A percentile compares a stretch with the other conserved stretches of the same genome.
These are phyloP conservation scores for Musca domestica DNA, from an alignment of 1,140 invertebrate genomes.

Conservation along the genomic window DNA sequence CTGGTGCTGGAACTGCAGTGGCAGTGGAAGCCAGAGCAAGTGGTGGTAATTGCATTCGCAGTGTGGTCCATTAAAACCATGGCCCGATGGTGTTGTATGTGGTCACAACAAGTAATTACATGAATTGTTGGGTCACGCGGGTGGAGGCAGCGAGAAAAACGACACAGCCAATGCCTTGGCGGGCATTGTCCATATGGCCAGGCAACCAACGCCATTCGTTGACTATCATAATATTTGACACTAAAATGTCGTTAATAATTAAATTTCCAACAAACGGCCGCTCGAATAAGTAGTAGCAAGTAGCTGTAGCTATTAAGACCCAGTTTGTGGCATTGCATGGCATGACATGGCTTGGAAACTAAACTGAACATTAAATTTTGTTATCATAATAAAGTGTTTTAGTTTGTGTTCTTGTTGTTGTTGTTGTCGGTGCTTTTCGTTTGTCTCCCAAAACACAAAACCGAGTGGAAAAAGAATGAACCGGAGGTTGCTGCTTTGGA, in stretches of 20 bases:
- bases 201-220: not conserved
- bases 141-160: no score
- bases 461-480: not conserved
- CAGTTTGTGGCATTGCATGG: slow-evolving; percentile 30
- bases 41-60: no score
- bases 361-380: slow-evolving; percentile 16
- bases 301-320: not conserved
- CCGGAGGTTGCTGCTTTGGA: not conserved
- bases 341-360: slow-evolving; percentile 19
- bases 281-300: not conserved
- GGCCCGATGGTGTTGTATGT: not conserved
- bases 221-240: slow-evolving; percentile 28
- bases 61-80: not conserved
- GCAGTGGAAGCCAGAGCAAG: no score
- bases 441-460: not conserved
- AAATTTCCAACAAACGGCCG: not conserved
- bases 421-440: not conserved
- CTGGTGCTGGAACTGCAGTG: not conserved
- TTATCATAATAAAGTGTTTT: slow-evolving; percentile 15
- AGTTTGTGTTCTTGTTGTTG: not conserved
- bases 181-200: no score
- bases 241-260: slow-evolving; percentile 30
- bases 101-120: slow-evolving; percentile 22
- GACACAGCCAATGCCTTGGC: no score
- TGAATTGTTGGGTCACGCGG: slow-evolving; percentile 7